Evolutionary conservation across 2,797 vertebrate genomes (phyloP).

Genomic region (Chelon auratus): DNA sequence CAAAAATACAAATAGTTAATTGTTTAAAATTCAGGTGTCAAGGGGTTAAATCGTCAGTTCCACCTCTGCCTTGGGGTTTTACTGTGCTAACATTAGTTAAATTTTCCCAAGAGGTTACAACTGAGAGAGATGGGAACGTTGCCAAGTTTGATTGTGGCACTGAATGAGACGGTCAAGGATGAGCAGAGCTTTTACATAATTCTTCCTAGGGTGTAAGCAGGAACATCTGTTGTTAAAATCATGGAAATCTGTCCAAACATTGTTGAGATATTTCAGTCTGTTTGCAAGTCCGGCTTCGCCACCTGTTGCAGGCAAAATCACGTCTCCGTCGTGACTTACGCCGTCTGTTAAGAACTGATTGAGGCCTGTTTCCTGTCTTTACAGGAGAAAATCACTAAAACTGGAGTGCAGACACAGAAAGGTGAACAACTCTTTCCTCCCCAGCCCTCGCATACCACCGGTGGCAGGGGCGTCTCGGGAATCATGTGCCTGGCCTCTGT

Average conservation of each 20-base stretch:
- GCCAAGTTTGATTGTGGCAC: neutral
- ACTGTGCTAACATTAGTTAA: neutral
- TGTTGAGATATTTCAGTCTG: neutral
- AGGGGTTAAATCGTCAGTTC: no score
- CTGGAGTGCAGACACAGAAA: no score
- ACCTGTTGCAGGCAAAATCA: neutral
- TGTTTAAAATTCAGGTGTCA: no score
- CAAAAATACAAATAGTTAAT: no score
- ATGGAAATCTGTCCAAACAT: neutral
- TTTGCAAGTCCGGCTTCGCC: neutral
- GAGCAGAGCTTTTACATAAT: neutral
- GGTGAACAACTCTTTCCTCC: neutral
- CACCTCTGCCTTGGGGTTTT: neutral
- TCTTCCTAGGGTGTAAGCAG: no score
- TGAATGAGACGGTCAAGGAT: neutral
- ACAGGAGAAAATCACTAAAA: no score
- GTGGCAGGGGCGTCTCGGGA: conserved; percentile 30
- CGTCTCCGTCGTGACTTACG: neutral
- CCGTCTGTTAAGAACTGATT: neutral
- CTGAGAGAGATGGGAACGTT: neutral
- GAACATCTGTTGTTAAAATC: neutral
- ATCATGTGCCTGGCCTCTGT: conserved; percentile 80
- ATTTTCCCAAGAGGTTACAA: neutral
- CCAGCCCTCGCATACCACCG: conserved; percentile 53
- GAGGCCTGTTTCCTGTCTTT: no score